A percentile compares a stretch with the other conserved stretches of the same genome.
Conservation (phyloP, 2,113 vertebrate genomes). For the Electrona antarctica region DNA sequence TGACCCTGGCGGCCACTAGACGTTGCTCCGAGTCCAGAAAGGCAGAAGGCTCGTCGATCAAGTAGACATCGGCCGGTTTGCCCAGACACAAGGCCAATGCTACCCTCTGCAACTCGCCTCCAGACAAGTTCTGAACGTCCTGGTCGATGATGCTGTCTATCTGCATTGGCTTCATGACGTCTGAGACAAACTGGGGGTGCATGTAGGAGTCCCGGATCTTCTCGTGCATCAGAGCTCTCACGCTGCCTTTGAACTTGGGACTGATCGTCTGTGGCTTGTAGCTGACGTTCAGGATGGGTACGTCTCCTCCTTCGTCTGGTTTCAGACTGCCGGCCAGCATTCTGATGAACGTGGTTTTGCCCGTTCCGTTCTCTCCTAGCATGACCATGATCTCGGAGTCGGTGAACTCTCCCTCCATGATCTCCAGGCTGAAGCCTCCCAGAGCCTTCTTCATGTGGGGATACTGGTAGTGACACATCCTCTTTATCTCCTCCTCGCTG, state of each 20-base stretch:
- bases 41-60: conserved; percentile 87
- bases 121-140: conserved; percentile 92
- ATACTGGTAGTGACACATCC: conserved; percentile 92
- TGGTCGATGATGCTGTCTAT: conserved; percentile 99
- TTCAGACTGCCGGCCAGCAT: conserved; percentile 92
- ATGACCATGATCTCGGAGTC: conserved; percentile 96
- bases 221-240: conserved; percentile 93
- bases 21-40: conserved; percentile 92
- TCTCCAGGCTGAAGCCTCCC: conserved; percentile 88
- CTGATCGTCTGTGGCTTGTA: conserved; percentile 96
- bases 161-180: conserved; percentile 98
- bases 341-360: conserved; percentile 91
- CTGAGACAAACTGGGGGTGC: conserved; percentile 96
- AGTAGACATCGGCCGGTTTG: conserved; percentile 82
- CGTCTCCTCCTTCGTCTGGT: conserved; percentile 91
- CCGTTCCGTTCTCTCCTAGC: conserved; percentile 92
- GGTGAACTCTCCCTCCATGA: conserved; percentile 89
- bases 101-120: conserved; percentile 90
- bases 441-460: conserved; percentile 90
- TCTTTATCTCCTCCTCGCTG: conserved; percentile 90
- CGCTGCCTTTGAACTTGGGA: conserved; percentile 92
- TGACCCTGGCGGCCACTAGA: conserved; percentile 89
- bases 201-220: conserved; percentile 98
- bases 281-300: conserved; percentile 89
- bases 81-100: conserved; percentile 90